These are phyloP conservation scores for Alitta virens DNA, from an alignment of 2,888 invertebrate species.

Conservation along the genomic window DNA sequence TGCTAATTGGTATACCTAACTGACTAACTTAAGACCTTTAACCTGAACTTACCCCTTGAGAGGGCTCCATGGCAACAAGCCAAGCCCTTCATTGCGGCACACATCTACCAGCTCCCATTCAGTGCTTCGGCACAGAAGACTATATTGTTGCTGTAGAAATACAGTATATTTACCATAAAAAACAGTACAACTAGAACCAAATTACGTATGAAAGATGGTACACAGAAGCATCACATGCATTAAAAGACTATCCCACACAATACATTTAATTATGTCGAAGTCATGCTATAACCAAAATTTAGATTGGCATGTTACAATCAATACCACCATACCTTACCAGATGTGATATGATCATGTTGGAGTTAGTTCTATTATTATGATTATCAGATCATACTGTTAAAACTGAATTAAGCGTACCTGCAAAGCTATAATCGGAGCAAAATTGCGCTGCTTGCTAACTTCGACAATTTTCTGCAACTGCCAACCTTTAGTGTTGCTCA, in stretches of 20 bases:
- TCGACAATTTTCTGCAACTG: slow-evolving; percentile 48
- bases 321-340: background rate
- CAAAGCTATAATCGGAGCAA: slow-evolving; percentile 11
- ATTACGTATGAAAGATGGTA: too few species aligned
- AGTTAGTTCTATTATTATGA: too few species aligned
- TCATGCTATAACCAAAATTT: background rate
- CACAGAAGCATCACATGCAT: too few species aligned
- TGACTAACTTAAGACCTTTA: too few species aligned
- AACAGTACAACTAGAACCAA: too few species aligned
- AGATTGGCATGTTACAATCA: background rate
- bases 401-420: slow-evolving; percentile 10
- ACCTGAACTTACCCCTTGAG: slow-evolving; percentile 38
- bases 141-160: slow-evolving; percentile 48
- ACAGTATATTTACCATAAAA: too few species aligned
- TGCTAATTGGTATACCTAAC: too few species aligned
- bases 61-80: slow-evolving; percentile 49
- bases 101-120: slow-evolving; percentile 47
- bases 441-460: slow-evolving; percentile 13
- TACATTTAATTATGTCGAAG: too few species aligned
- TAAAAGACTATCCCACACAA: too few species aligned
- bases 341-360: background rate
- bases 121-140: slow-evolving; percentile 38
- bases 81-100: slow-evolving; percentile 42
- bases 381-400: too few species aligned
- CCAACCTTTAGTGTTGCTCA: slow-evolving; percentile 47